These are phyloP conservation scores for Doryteuthis pealeii DNA, from an alignment of 1,140 invertebrate species.

Conservation along the genomic window DNA sequence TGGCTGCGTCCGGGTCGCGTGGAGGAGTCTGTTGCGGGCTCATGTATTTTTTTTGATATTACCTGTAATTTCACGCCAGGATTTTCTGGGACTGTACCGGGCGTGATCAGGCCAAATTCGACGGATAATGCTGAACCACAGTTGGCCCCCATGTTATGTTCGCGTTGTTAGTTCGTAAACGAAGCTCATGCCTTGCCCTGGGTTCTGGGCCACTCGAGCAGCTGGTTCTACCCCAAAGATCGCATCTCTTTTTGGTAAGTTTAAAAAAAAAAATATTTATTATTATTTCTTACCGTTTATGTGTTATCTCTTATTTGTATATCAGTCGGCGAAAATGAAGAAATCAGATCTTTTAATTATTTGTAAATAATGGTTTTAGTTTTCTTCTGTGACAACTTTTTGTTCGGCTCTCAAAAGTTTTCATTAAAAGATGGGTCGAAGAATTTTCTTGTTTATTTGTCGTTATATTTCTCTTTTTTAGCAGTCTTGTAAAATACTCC, in stretches of 20 bases:
- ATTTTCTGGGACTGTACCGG: neutral
- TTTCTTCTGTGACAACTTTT: no score
- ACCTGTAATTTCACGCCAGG: constrained; percentile 14
- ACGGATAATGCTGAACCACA: neutral
- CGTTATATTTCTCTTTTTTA: no score
- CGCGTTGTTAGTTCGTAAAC: constrained; percentile 82
- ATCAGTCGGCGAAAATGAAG: no score
- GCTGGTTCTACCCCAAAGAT: constrained; percentile 89
- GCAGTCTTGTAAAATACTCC: no score
- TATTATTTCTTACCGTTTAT: no score
- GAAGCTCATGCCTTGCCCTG: constrained; percentile 90
- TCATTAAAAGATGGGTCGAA: no score
- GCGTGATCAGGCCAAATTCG: neutral
- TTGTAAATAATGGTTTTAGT: no score
- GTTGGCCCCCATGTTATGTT: constrained; percentile 73
- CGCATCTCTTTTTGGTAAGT: constrained; percentile 81
- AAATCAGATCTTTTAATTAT: no score
- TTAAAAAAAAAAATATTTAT: no score
- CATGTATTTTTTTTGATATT: constrained; percentile 13
- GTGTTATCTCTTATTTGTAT: no score
- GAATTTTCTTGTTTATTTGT: no score
- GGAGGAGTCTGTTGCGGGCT: neutral
- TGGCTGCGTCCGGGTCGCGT: constrained; percentile 4
- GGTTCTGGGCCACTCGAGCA: constrained; percentile 81
- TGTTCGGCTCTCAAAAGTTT: no score